A percentile compares a stretch with the other conserved stretches of the same genome.
phyloP scores from a whole-genome alignment of 2,113 vertebrate genomes.

The Ochotona princeps region DNA sequence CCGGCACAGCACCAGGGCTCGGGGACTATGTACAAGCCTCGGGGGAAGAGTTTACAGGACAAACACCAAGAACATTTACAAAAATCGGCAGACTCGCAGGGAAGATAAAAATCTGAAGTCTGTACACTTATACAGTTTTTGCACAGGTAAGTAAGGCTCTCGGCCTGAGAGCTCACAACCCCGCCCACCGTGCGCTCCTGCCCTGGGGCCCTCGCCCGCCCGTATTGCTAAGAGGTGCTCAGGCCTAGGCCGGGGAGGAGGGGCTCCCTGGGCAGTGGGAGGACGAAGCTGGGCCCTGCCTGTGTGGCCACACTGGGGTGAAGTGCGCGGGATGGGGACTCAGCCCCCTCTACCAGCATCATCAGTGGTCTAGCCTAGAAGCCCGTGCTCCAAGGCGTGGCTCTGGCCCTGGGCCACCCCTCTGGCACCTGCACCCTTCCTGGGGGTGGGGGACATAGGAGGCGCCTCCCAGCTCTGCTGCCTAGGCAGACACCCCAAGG shows the following conservation, averaged over 20 bases:
- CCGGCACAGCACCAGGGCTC: slow-evolving; percentile 87
- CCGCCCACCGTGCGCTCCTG: neutral
- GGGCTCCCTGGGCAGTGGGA: neutral
- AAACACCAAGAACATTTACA: slow-evolving; percentile 93
- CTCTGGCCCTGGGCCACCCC: neutral
- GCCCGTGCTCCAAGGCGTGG: neutral
- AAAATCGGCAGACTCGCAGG: slow-evolving; percentile 86
- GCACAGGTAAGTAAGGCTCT: slow-evolving; percentile 85
- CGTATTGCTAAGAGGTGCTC: slow-evolving; percentile 80
- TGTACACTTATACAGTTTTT: slow-evolving; percentile 82
- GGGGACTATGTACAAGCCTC: slow-evolving; percentile 91
- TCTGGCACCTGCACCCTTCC: neutral
- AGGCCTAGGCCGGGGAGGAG: slow-evolving; percentile 44
- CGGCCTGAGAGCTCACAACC: slow-evolving; percentile 75
- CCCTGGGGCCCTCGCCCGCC: slow-evolving; percentile 77
- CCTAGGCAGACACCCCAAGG: neutral
- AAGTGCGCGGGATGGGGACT: neutral
- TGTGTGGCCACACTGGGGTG: neutral
- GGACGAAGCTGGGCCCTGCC: neutral
- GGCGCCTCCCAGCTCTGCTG: neutral
- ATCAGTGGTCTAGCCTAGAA: neutral
- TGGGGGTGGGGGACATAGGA: neutral
- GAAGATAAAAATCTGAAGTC: slow-evolving; percentile 83
- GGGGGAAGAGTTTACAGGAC: slow-evolving; percentile 89
- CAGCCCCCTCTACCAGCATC: neutral